A percentile compares a stretch with the other conserved stretches of the same genome.
phyloP scores from a whole-genome alignment of 2,797 vertebrate species.

The Vireo griseus region DNA sequence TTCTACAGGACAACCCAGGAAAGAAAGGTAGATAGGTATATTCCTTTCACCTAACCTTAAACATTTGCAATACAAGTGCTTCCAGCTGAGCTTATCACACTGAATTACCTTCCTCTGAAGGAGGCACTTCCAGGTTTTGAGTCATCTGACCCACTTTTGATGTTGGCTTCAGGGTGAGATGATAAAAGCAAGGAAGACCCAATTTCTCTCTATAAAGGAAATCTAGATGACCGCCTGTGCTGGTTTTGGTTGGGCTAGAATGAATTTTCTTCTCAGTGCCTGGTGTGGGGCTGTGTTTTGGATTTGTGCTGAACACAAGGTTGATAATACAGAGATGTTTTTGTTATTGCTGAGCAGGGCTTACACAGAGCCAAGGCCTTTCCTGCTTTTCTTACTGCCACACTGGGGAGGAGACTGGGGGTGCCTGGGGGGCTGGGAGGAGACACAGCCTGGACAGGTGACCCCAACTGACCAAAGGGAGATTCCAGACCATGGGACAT shows the following conservation, averaged over 20 bases:
- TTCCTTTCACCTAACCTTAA: not conserved
- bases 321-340: not conserved
- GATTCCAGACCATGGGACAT: not conserved
- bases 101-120: not conserved
- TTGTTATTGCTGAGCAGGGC: not conserved
- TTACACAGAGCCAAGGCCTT: not conserved
- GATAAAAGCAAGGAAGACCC: not conserved
- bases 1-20: not conserved
- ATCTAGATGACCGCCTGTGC: not conserved
- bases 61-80: not conserved
- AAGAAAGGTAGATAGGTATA: not conserved
- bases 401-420: no score
- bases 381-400: not conserved
- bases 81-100: not conserved
- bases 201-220: not conserved
- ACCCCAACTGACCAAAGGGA: not conserved
- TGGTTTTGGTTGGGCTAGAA: not conserved
- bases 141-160: not conserved
- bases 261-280: not conserved
- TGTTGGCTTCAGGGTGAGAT: not conserved
- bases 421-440: fast-evolving
- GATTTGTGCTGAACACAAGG: not conserved
- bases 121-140: not conserved
- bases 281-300: not conserved
- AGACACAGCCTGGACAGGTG: not conserved